Base-by-base conservation (phyloP, 2,797 vertebrate species). In the Notoglanidium macrostoma region DNA sequence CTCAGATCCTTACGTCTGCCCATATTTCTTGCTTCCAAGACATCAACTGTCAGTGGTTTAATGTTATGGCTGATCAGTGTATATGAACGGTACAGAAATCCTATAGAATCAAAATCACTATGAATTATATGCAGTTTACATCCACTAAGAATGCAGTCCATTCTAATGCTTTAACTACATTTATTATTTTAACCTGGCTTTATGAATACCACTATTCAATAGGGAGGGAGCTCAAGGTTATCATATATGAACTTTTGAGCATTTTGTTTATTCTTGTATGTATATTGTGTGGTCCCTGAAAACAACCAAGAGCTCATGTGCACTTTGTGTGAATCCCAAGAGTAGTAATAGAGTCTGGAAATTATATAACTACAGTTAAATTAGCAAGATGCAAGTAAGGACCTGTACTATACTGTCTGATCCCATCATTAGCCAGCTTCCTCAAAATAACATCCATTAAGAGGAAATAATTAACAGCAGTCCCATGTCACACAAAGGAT, bases 401-500 rank as follows among this genome's bases (percentile, higher is more conserved):
- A 54, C 61, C 23, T n/a, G 3, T 8, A 32, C 49, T 26, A 29
- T 40, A 57, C 68, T 55, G 55, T 81, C 57, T 44, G 15, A 57
- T 67, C 67, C 57, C 67, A 84, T 67, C 5, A 68, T 89, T 80
- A 67, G 11, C 10, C 44, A n/a, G 65, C 67, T 83, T 87, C 80
- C 82, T 80, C 82, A 87, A 44, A 87, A 68, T 63, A 12, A 40
- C 44, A 74, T 32, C 59, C 68, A 85, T 65, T 86, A 61, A 78
- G 35, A 83, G 85, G 65, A 86, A 59, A 63, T 86, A 81, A 88
- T 88, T 89, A 86, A 87, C 83, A 14, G 46, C 73, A 82, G 70
- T 65, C 57, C 78, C n/a, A 35, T 85, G 86, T 76, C 88, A 89
- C 83, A 88, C 84, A 90, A 89, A 87, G 51, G 29, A 79, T 85